Percentiles rank a stretch among this genome's conserved stretches.
These are phyloP conservation scores for Dreissena rostriformis DNA, from an alignment of 1,140 invertebrate genomes.

Conservation along the genomic window DNA sequence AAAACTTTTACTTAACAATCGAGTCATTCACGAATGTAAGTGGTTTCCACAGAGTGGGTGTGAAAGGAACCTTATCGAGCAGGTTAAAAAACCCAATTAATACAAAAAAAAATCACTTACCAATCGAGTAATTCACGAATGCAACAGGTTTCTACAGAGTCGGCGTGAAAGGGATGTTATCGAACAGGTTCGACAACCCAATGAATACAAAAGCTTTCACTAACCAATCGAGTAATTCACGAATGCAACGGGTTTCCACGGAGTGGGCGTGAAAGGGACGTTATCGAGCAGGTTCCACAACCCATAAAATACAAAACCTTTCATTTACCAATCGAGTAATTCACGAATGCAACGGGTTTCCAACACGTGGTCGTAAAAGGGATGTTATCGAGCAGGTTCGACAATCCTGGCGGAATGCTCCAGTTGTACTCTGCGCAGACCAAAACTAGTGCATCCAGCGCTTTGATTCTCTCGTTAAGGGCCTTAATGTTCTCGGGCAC, in stretches of 20 bases:
- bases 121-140: too few relatives aligned
- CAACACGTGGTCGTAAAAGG: neutral
- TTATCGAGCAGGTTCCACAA: conserved; percentile 20
- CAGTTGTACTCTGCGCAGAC: conserved; percentile 30
- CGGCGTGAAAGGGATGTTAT: conserved; percentile 11
- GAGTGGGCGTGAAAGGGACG: neutral
- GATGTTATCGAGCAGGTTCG: conserved; percentile 24
- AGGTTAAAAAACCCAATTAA: neutral
- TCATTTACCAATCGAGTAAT: conserved; percentile 26
- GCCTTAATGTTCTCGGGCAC: conserved; percentile 15
- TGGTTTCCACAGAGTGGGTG: conserved; percentile 17
- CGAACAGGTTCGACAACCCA: conserved; percentile 4
- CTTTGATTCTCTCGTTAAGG: conserved; percentile 14
- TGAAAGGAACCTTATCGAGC: conserved; percentile 12
- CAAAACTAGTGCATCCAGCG: conserved; percentile 15
- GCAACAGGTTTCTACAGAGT: conserved; percentile 16
- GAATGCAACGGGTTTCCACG: conserved; percentile 26
- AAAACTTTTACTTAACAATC: too few relatives aligned
- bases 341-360: conserved; percentile 31
- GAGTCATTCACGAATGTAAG: too few relatives aligned
- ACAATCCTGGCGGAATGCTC: conserved; percentile 1
- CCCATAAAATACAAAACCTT: too few relatives aligned
- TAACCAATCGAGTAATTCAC: conserved; percentile 32
- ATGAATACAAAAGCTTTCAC: too few relatives aligned
- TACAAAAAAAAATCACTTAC: too few relatives aligned